A percentile compares a stretch with the other conserved stretches of the same genome.
phyloP scores from a whole-genome alignment of 1,140 invertebrate genomes.

The Drosophila athabasca region DNA sequence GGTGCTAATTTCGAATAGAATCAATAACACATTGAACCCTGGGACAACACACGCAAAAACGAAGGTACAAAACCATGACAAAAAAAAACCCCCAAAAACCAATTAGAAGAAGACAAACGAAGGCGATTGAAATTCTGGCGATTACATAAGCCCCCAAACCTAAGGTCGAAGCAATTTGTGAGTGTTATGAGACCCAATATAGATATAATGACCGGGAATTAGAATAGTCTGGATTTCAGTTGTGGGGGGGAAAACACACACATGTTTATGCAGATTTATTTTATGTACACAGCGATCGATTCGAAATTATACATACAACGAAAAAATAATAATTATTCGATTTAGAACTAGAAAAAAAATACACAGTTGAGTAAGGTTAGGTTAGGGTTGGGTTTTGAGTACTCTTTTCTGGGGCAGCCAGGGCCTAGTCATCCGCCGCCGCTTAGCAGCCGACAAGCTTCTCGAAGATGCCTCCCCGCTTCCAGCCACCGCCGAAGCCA shows the following conservation, averaged over 20 bases:
- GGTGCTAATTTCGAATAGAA: constrained; percentile 55
- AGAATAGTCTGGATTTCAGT: neutral
- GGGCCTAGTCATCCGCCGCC: too few relatives aligned
- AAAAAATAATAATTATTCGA: constrained; percentile 37
- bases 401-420: too few relatives aligned
- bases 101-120: constrained; percentile 31
- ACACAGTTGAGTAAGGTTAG: constrained; percentile 40
- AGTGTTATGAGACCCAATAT: constrained; percentile 15
- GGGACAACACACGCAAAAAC: neutral
- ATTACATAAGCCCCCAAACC: constrained; percentile 42
- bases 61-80: constrained; percentile 5
- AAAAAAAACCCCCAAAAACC: constrained; percentile 16
- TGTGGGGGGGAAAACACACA: constrained; percentile 5
- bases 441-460: constrained; percentile 71
- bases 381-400: constrained; percentile 2
- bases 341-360: constrained; percentile 65
- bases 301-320: constrained; percentile 25
- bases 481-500: constrained; percentile 56
- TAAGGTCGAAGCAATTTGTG: constrained; percentile 50
- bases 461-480: constrained; percentile 75
- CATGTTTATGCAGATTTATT: constrained; percentile 28
- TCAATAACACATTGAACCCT: constrained; percentile 57
- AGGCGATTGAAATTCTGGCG: constrained; percentile 43
- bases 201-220: constrained; percentile 1
- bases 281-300: constrained; percentile 41